Evolutionary conservation across 23 tunicate genomes (phyloP), one percentile per base, ranked within the genome.

Genomic region (Clavelina lepadiformis): DNA sequence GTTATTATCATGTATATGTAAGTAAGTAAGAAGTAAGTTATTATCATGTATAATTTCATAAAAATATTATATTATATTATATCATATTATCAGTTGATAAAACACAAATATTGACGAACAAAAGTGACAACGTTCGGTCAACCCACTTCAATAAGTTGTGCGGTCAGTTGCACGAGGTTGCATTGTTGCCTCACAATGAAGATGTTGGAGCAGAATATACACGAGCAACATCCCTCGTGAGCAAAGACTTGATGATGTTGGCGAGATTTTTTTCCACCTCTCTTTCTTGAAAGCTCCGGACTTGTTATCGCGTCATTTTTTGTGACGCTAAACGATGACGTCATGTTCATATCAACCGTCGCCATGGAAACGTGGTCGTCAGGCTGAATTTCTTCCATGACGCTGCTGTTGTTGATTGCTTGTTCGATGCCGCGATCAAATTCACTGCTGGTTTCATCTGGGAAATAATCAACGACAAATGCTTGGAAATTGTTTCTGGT

Each of bases 361-460:
- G 32, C 44, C 13, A 3, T 3, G 22, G 35, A 13, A 5, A 28
- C 45, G 18, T 61, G 35, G 30, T 65, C 38, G 31, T 65, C 71
- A 2, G 19, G 11, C 26, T 28, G 15, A 31, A 41, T 3, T 41
- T 65, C 71, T 8, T 62, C 68, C 55, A 41, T 41, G 4, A 65
- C n/a, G 28, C 71, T 65, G 71, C 71, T 65, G 58, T 65, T 65
- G 71, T 65, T 65, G 1, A 65, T 21, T 2, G 71, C 71, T 41
- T 35, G 54, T 30, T 65, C 55, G 15, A 15, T 41, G 13, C 15
- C 49, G 15, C 13, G 15, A 15, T 41, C 49, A 8, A 41, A 8
- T 15, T 41, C 49, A 11, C 13, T 41, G 15, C 15, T 41, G 13
- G 49, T 8, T 8, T 11, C 15, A 15, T 8, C 49, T 41, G 15